A percentile compares a stretch with the other conserved stretches of the same genome.
phyloP scores from a whole-genome alignment of 1,140 invertebrate genomes.

The Eurosta solidaginis region DNA sequence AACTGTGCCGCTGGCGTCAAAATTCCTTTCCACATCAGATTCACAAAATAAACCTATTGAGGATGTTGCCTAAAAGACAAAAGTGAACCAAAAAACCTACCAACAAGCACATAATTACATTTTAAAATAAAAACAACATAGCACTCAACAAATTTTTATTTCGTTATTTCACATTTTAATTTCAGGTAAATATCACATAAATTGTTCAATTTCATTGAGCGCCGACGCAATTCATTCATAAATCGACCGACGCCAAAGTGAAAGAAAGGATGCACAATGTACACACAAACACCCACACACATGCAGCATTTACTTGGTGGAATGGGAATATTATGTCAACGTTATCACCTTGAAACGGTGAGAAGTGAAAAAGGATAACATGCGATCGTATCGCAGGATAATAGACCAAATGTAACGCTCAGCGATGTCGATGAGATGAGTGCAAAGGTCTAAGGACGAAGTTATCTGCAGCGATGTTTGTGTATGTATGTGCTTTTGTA shows the following conservation, averaged over 20 bases:
- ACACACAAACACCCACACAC: not conserved
- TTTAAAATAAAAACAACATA: not conserved
- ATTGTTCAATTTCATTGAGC: not conserved
- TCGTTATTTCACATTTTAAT: not conserved
- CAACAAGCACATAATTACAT: not conserved
- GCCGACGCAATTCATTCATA: conserved; percentile 15
- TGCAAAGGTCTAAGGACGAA: not conserved
- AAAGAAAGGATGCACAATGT: not conserved
- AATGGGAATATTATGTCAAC: conserved; percentile 25
- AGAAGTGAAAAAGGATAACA: not conserved
- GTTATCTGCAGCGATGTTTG: not conserved
- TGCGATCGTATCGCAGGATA: not conserved
- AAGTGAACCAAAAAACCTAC: not conserved
- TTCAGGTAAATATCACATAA: not conserved
- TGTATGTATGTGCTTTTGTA: not conserved
- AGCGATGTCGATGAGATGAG: not conserved
- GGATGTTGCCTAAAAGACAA: not conserved
- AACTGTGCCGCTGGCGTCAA: conserved; percentile 31
- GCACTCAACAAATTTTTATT: conserved; percentile 2
- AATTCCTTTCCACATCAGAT: conserved; percentile 18
- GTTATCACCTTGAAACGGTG: not conserved
- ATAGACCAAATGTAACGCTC: not conserved
- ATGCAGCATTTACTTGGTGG: not conserved
- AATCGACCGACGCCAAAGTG: not conserved
- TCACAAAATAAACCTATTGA: not conserved